These are phyloP conservation scores for Gallinago media DNA, from an alignment of 2,113 vertebrate species.

Conservation along the genomic window DNA sequence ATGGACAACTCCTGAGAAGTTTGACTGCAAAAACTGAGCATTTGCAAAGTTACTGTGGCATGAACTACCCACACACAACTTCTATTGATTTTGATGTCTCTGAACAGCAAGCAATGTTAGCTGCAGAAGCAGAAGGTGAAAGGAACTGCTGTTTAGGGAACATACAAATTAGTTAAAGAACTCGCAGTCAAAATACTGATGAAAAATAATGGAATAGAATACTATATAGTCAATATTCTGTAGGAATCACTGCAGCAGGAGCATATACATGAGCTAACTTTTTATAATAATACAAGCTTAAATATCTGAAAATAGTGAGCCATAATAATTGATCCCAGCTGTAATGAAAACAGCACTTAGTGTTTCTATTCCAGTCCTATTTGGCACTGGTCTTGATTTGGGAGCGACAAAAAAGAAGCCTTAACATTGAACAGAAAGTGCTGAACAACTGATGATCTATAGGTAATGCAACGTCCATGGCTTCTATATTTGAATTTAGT, in stretches of 20 bases:
- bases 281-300: conserved; percentile 11
- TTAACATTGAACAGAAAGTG: not conserved
- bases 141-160: not conserved
- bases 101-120: not conserved
- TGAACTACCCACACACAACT: not conserved
- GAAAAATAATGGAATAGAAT: not conserved
- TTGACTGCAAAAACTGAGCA: not conserved
- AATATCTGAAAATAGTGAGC: conserved; percentile 38
- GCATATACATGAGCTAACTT: not conserved
- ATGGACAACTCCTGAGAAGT: not conserved
- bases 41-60: not conserved
- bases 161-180: not conserved
- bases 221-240: not conserved
- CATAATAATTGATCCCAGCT: conserved; percentile 13
- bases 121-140: not conserved
- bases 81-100: not conserved
- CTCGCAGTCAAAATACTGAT: not conserved
- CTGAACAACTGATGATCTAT: not conserved
- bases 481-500: not conserved
- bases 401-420: not conserved
- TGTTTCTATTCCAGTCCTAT: not conserved
- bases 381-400: not conserved
- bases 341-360: not conserved
- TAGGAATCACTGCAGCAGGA: not conserved
- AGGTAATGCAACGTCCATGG: not conserved